Conservation (phyloP, 2,797 vertebrate species). For the Lepilemur septentrionalis region DNA sequence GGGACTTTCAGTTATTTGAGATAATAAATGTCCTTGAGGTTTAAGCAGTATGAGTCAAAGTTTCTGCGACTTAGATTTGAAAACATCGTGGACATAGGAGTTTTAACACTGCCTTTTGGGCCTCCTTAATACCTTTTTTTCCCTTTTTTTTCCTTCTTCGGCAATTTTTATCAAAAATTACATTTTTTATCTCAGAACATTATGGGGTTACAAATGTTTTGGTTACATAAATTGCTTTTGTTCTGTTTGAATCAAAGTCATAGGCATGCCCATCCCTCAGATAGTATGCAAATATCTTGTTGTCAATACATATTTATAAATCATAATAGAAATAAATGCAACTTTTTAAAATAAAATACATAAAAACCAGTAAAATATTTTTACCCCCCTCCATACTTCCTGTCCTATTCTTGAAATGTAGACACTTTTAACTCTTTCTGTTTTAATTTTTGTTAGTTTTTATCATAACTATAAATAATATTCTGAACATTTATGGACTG, state of each 20-base stretch:
- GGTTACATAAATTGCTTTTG: no score
- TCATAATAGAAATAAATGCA: neutral
- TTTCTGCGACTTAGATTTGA: neutral
- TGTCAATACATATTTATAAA: neutral
- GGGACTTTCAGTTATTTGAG: neutral
- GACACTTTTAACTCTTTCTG: neutral
- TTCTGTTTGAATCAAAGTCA: no score
- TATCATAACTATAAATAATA: neutral
- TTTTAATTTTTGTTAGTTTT: neutral
- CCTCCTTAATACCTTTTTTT: neutral
- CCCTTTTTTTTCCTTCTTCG: no score
- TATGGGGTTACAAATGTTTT: no score
- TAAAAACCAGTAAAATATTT: neutral
- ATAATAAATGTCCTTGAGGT: neutral
- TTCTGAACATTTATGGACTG: neutral
- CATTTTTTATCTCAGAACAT: no score
- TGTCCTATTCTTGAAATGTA: neutral
- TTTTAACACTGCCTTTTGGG: neutral
- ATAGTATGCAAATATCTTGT: neutral
- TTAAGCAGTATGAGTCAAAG: neutral
- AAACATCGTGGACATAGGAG: neutral
- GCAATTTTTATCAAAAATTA: no score
- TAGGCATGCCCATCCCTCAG: no score
- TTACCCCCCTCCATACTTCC: neutral
- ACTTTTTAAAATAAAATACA: neutral